Evolutionary conservation across 2,113 vertebrate species (phyloP).

Genomic region (Campylomormyrus tamandua): DNA sequence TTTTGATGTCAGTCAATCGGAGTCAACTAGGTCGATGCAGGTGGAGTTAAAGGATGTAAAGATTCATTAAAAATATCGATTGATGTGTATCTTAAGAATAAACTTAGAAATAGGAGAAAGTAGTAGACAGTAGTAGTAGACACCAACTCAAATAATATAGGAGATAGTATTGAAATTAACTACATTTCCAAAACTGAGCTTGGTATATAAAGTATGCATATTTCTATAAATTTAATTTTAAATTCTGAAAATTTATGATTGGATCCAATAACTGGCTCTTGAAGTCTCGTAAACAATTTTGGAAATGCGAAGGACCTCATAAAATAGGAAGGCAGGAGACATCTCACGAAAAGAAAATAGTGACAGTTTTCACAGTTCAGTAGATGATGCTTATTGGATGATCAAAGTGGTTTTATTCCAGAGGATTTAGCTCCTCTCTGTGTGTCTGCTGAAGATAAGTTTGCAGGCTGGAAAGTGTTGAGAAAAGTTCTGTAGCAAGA

Average conservation of each 20-base stretch:
- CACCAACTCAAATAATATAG: no score
- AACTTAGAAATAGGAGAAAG: background rate
- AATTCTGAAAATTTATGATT: background rate
- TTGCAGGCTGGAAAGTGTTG: background rate
- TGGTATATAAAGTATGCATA: background rate
- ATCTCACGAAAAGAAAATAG: background rate
- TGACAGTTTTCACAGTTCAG: background rate
- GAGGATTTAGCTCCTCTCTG: background rate
- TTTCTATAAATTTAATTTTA: background rate
- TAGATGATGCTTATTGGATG: background rate
- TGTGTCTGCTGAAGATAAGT: background rate
- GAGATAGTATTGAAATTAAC: background rate
- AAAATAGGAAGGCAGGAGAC: background rate
- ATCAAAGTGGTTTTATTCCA: constrained; percentile 2
- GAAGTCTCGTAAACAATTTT: background rate
- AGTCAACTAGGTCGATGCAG: background rate
- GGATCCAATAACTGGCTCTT: background rate
- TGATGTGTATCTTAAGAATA: background rate
- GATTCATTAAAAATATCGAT: background rate
- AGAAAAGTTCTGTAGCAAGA: background rate
- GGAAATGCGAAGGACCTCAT: background rate
- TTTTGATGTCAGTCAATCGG: background rate
- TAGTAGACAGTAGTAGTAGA: no score
- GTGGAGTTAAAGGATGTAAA: background rate
- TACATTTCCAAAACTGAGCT: background rate